Conservation (phyloP, 2,113 vertebrate species). For the Aegypius monachus region DNA sequence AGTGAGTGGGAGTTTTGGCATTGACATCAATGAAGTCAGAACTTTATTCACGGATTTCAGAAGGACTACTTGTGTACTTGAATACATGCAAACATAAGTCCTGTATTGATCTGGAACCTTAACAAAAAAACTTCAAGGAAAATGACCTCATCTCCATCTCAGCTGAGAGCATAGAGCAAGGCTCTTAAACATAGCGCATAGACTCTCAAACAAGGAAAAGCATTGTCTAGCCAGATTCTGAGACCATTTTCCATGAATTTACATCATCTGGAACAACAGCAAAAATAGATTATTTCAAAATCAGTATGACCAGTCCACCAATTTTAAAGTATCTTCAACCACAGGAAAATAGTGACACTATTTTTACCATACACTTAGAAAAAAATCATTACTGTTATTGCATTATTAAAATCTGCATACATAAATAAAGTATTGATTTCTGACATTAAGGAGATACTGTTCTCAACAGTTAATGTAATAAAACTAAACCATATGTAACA, state of each 20-base stretch:
- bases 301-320: neutral
- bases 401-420: slow-evolving; percentile 17
- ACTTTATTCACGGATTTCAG: neutral
- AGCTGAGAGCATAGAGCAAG: neutral
- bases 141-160: neutral
- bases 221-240: neutral
- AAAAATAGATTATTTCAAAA: slow-evolving; percentile 18
- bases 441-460: neutral
- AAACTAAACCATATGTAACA: neutral
- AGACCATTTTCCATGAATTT: neutral
- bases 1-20: neutral
- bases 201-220: neutral
- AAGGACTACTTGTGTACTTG: neutral
- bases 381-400: neutral
- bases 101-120: neutral
- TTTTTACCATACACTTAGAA: neutral
- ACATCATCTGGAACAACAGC: neutral
- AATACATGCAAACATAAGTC: neutral
- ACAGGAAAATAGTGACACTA: neutral
- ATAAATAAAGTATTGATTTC: neutral
- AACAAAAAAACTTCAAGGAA: slow-evolving; percentile 17
- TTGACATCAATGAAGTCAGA: neutral
- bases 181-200: neutral
- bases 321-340: neutral
- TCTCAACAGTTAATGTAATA: neutral